Evolutionary conservation across 30 jellyfish, hydroid and myxozoan genomes (phyloP).

Genomic region (Phacellophora camtschatica): DNA sequence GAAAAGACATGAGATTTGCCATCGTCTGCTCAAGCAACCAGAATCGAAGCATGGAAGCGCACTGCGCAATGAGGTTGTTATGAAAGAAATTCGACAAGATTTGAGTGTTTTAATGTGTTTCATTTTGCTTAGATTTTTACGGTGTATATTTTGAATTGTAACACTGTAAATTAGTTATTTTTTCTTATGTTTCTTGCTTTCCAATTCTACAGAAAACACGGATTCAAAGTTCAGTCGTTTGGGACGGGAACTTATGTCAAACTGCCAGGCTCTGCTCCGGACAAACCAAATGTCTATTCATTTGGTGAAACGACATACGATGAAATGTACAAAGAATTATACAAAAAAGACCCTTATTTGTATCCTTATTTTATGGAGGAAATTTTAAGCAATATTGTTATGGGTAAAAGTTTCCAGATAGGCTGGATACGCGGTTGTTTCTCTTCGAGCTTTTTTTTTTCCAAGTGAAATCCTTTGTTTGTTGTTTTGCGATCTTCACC

Average conservation of each 20-base stretch:
- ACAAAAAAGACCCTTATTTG: conserved; percentile 81
- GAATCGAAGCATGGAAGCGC: conserved; percentile 99
- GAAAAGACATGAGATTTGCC: conserved; percentile 84
- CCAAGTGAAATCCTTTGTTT: no score
- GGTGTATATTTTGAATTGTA: not conserved
- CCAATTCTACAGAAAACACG: conserved; percentile 72
- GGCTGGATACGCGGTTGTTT: no score
- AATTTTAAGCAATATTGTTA: not conserved
- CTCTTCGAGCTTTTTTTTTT: no score
- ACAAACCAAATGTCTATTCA: conserved; percentile 87
- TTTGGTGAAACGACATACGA: conserved; percentile 88
- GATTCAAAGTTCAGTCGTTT: conserved; percentile 85
- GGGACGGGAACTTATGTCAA: conserved; percentile 93
- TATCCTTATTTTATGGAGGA: conserved; percentile 57
- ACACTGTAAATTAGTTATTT: not conserved
- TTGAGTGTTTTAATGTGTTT: not conserved
- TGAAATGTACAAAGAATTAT: conserved; percentile 82
- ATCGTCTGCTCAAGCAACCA: conserved; percentile 96
- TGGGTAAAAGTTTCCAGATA: not conserved
- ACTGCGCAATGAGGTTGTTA: conserved; percentile 93
- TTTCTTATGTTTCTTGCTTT: not conserved
- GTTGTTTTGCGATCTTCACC: no score
- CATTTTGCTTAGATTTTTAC: not conserved
- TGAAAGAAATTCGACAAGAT: not conserved
- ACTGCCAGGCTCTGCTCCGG: conserved; percentile 95